Percentiles rank a stretch among this genome's conserved stretches.
Conservation (phyloP, 2,888 invertebrate genomes). For the Eumacrocentrus americanus region DNA sequence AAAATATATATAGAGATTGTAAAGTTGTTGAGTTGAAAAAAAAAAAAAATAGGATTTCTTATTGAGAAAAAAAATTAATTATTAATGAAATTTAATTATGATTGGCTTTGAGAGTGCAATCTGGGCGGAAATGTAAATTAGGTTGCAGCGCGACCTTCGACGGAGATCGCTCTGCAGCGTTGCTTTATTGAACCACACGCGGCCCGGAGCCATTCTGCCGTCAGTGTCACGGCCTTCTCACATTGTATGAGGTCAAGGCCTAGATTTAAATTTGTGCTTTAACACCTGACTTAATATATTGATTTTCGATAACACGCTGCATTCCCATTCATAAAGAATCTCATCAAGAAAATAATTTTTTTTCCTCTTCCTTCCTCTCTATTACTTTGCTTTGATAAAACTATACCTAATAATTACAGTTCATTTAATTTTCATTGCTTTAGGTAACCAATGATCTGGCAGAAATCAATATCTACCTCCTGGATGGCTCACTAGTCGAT, state of each 20-base stretch:
- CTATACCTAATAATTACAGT: neutral
- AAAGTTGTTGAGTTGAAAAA: neutral
- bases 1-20: no score
- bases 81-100: neutral
- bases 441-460: conserved; percentile 41
- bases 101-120: conserved; percentile 12
- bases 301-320: no score
- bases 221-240: conserved; percentile 40
- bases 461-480: conserved; percentile 51
- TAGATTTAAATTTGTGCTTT: conserved; percentile 32
- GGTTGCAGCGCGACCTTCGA: conserved; percentile 47
- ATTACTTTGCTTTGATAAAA: no score
- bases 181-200: conserved; percentile 54
- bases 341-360: no score
- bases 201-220: conserved; percentile 44
- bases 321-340: no score
- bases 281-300: neutral
- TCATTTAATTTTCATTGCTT: conserved; percentile 3
- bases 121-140: conserved; percentile 36
- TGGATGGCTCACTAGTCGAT: conserved; percentile 62
- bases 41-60: neutral
- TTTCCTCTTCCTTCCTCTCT: neutral
- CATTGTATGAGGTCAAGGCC: conserved; percentile 38
- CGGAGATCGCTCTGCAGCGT: conserved; percentile 43
- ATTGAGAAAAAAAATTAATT: neutral